Conservation (phyloP, 1,140 invertebrate species). For the Calephelis virginiensis region DNA sequence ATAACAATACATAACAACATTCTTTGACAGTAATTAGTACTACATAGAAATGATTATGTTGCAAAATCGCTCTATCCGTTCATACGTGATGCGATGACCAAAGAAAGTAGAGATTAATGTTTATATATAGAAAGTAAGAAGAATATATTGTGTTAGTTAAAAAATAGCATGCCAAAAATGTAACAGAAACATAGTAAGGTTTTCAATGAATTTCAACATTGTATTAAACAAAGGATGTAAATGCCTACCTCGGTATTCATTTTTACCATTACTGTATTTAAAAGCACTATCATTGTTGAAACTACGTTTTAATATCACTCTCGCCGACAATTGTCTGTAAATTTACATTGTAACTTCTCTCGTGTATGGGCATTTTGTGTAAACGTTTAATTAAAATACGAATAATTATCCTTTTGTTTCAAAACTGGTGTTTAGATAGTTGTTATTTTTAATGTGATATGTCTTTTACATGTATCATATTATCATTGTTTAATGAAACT, state of each 20-base stretch:
- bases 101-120: too few relatives aligned
- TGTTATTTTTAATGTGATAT: neutral
- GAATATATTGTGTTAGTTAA: neutral
- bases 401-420: conserved; percentile 2
- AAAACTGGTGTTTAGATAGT: conserved; percentile 1
- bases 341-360: conserved; percentile 14
- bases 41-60: too few relatives aligned
- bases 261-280: conserved; percentile 9
- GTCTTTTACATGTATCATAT: neutral
- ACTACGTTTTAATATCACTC: conserved; percentile 17
- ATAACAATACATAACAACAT: too few relatives aligned
- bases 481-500: neutral
- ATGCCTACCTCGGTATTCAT: conserved; percentile 11
- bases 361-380: conserved; percentile 9
- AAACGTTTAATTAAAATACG: conserved; percentile 9
- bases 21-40: too few relatives aligned
- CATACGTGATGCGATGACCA: too few relatives aligned
- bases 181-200: neutral
- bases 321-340: conserved; percentile 13
- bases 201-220: conserved; percentile 8
- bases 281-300: conserved; percentile 16
- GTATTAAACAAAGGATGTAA: conserved; percentile 8
- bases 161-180: neutral
- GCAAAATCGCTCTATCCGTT: too few relatives aligned
- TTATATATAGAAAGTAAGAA: too few relatives aligned